Evolutionary conservation across 2,888 invertebrate genomes (phyloP).

Genomic region (Amblyjoppa proteus): DNA sequence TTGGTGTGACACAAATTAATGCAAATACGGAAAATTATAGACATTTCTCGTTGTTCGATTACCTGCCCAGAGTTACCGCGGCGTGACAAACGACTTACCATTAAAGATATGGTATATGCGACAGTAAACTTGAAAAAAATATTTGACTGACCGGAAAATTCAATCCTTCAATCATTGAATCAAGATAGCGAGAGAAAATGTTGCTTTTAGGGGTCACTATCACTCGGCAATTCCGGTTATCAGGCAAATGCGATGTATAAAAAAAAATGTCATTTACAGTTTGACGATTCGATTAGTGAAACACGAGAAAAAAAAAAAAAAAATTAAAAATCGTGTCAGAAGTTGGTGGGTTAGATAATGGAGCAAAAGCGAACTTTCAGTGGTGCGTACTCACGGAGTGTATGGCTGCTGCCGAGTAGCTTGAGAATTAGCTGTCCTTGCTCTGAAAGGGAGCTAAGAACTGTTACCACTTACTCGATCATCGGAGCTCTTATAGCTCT

Average conservation of each 20-base stretch:
- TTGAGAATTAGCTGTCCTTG: slow-evolving; percentile 77
- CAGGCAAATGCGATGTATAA: background rate
- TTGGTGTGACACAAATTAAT: background rate
- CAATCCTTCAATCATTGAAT: slow-evolving; percentile 41
- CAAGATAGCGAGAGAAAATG: slow-evolving; percentile 30
- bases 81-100: slow-evolving; percentile 2
- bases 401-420: slow-evolving; percentile 45
- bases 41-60: background rate
- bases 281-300: background rate
- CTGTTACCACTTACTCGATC: slow-evolving; percentile 80
- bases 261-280: background rate
- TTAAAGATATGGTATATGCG: slow-evolving; percentile 1
- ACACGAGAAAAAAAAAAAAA: background rate
- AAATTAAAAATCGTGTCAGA: background rate
- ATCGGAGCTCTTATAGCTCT: slow-evolving; percentile 82
- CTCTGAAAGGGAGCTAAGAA: slow-evolving; percentile 80
- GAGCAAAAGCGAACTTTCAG: background rate
- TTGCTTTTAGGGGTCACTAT: slow-evolving; percentile 49
- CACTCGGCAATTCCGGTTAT: slow-evolving; percentile 58
- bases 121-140: slow-evolving; percentile 34
- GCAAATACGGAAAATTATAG: background rate
- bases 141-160: slow-evolving; percentile 25
- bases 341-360: background rate
- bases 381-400: slow-evolving; percentile 58
- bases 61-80: background rate